phyloP scores from a whole-genome alignment of 92 coral and sea anemone genomes.

The Phymanthus crucifer region DNA sequence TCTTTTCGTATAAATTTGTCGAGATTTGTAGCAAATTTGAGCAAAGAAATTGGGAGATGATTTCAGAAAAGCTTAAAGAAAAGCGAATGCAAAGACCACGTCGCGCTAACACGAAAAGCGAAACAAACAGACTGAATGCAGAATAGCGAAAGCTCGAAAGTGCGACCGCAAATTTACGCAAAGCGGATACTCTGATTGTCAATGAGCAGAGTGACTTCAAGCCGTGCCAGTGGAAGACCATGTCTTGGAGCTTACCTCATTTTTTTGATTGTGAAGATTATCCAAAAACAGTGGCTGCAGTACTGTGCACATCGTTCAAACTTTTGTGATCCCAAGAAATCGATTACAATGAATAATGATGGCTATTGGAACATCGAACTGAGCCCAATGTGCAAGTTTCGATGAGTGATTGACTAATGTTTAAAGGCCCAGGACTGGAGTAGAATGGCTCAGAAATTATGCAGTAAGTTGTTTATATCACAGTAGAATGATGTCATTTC shows the following conservation, averaged over 20 bases:
- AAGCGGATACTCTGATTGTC: conserved; percentile 21
- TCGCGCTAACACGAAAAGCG: conserved; percentile 22
- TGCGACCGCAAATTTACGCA: conserved; percentile 9
- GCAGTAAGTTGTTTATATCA: neutral
- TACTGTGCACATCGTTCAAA: conserved; percentile 19
- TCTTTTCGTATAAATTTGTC: neutral
- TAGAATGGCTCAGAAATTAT: neutral
- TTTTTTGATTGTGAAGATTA: neutral
- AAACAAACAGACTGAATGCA: conserved; percentile 22
- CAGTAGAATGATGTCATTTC: neutral
- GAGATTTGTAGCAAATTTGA: neutral
- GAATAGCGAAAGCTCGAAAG: conserved; percentile 21
- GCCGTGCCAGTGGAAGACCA: neutral
- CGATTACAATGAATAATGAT: neutral
- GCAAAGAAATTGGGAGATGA: neutral
- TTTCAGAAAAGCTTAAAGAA: neutral
- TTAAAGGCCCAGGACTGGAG: neutral
- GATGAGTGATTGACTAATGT: neutral
- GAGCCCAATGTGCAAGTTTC: neutral
- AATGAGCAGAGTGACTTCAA: neutral
- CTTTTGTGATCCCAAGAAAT: neutral
- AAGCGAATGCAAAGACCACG: conserved; percentile 16
- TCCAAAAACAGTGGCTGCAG: neutral
- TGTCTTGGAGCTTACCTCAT: neutral
- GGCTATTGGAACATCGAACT: neutral